A percentile compares a stretch with the other conserved stretches of the same genome.
phyloP scores from a whole-genome alignment of 2,797 vertebrate genomes.

The Channallabes apus region DNA sequence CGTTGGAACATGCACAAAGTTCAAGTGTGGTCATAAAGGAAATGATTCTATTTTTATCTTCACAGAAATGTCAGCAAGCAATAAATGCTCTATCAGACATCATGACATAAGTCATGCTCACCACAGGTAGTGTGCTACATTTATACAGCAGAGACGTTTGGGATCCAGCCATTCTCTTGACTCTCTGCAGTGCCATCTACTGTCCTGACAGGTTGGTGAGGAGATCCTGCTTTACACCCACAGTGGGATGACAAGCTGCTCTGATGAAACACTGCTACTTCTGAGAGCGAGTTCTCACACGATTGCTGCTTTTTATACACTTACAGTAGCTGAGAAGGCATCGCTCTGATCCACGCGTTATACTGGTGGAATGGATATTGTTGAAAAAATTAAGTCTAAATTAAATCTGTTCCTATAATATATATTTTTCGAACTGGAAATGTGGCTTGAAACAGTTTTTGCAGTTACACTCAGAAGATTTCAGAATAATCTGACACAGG shows the following conservation, averaged over 20 bases:
- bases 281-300: background rate
- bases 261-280: background rate
- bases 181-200: slow-evolving; percentile 17
- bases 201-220: background rate
- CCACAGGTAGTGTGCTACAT: background rate
- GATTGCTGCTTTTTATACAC: background rate
- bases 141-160: background rate
- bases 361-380: too few species aligned
- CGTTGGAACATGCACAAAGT: background rate
- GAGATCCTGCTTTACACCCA: background rate
- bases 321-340: too few species aligned
- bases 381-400: too few species aligned
- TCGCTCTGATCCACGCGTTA: too few species aligned
- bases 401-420: too few species aligned
- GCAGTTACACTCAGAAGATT: background rate
- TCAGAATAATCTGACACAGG: background rate
- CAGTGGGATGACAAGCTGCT: background rate
- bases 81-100: background rate
- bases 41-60: background rate
- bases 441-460: background rate
- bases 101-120: background rate
- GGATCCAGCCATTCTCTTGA: background rate
- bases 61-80: background rate
- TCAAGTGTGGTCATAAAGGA: background rate
- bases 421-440: too few species aligned